Conservation (phyloP, 1,140 invertebrate species). For the Brachionus rotundiformis region DNA sequence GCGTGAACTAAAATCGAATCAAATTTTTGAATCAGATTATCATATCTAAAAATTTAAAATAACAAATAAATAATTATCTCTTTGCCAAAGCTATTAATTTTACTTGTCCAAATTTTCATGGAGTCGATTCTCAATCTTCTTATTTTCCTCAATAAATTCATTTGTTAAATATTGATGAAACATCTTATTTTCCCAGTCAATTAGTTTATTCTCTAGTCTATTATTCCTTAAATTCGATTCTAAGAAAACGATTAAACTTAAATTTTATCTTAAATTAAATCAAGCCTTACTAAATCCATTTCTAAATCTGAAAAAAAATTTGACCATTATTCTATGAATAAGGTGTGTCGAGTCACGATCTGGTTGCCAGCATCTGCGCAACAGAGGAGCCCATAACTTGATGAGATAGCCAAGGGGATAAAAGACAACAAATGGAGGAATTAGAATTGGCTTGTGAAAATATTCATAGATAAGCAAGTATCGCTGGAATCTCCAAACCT, state of each 20-base stretch:
- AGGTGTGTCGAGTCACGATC: not conserved
- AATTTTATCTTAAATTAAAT: not conserved
- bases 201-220: not conserved
- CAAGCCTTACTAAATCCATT: constrained; percentile 39
- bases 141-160: not conserved
- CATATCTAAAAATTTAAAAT: not conserved
- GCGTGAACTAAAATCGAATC: not conserved
- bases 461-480: constrained; percentile 49
- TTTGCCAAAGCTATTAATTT: no score
- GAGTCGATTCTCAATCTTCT: not conserved
- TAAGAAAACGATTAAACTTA: not conserved
- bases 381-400: not conserved
- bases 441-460: constrained; percentile 21
- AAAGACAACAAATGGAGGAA: constrained; percentile 35
- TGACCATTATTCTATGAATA: not conserved
- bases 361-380: not conserved
- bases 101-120: not conserved
- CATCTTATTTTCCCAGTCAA: constrained; percentile 24
- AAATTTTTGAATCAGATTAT: constrained; percentile 28
- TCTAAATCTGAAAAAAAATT: constrained; percentile 25
- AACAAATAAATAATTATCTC: not conserved
- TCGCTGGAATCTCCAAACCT: constrained; percentile 30
- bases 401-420: constrained; percentile 1
- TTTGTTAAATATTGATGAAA: not conserved
- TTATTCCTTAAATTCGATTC: not conserved